Conservation (phyloP, 1,140 invertebrate species). For the Wasmannia auropunctata region DNA sequence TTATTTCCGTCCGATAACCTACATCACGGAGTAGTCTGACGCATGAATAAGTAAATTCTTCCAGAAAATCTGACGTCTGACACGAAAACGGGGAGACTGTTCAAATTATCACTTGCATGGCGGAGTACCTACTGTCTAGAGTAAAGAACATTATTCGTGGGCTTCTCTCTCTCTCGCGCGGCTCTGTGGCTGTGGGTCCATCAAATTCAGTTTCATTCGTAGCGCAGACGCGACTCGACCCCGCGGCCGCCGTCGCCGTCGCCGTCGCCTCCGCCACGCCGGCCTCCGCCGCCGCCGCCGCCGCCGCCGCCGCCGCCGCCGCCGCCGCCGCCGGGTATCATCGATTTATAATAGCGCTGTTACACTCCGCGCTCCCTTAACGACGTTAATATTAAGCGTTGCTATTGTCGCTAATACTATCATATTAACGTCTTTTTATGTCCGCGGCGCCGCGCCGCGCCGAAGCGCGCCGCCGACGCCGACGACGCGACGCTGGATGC, state of each 20-base stretch:
- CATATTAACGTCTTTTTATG: constrained; percentile 33
- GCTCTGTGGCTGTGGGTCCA: constrained; percentile 37
- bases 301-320: not conserved
- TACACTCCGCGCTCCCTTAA: constrained; percentile 44
- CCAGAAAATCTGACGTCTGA: constrained; percentile 83
- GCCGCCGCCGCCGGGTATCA: constrained; percentile 14
- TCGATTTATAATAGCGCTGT: constrained; percentile 70
- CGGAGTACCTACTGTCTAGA: constrained; percentile 81
- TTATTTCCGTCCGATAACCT: constrained; percentile 83
- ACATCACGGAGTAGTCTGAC: constrained; percentile 80
- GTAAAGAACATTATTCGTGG: constrained; percentile 56
- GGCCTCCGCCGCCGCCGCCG: not conserved
- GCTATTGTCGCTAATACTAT: constrained; percentile 50
- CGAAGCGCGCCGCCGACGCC: not conserved
- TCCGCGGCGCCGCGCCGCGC: not conserved
- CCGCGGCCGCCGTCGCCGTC: not conserved
- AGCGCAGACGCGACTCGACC: constrained; percentile 62
- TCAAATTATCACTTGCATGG: constrained; percentile 82
- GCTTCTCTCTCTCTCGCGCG: not conserved
- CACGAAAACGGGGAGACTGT: constrained; percentile 82
- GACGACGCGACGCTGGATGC: not conserved
- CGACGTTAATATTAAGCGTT: constrained; percentile 55
- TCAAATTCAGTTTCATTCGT: constrained; percentile 71
- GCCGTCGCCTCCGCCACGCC: not conserved
- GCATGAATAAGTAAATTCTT: constrained; percentile 83